These are phyloP conservation scores for Enteromius afrohamiltoni DNA, from an alignment of 2,797 vertebrate genomes.

Conservation along the genomic window DNA sequence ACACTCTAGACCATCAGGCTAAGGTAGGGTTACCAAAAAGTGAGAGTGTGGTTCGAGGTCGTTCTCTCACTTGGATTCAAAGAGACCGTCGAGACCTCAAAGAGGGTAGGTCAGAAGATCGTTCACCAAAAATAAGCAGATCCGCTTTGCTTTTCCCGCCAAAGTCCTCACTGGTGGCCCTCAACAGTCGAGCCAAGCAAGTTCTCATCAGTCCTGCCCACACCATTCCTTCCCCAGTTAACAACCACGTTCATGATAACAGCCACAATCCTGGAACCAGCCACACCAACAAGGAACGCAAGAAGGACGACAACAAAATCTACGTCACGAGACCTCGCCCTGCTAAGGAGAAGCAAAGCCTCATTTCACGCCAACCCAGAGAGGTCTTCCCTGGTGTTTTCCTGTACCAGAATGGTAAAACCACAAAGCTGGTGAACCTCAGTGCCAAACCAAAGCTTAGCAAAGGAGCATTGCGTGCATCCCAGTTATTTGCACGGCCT, in stretches of 20 bases:
- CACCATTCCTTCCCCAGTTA: conserved; percentile 72
- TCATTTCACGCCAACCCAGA: conserved; percentile 70
- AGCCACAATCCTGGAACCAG: conserved; percentile 54
- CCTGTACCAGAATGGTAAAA: conserved; percentile 83
- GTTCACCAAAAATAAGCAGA: conserved; percentile 67
- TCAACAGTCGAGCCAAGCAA: conserved; percentile 79
- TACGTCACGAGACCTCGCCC: conserved; percentile 88
- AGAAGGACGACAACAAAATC: conserved; percentile 82
- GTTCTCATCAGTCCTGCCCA: conserved; percentile 76
- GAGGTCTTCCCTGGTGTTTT: conserved; percentile 87
- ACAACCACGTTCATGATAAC: conserved; percentile 41
- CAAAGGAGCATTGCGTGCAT: conserved; percentile 68
- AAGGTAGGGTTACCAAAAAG: neutral
- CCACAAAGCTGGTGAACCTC: conserved; percentile 77
- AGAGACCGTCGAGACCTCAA: conserved; percentile 65
- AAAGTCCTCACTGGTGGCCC: conserved; percentile 78
- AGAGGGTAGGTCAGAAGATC: conserved; percentile 35
- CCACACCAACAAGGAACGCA: conserved; percentile 62
- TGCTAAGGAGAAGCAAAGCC: conserved; percentile 67
- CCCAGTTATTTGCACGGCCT: conserved; percentile 73
- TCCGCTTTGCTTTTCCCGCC: conserved; percentile 76
- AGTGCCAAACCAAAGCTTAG: conserved; percentile 68
- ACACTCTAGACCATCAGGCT: neutral
- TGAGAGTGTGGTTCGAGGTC: conserved; percentile 64
- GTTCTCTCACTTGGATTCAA: conserved; percentile 82